A percentile compares a stretch with the other conserved stretches of the same genome.
These are phyloP conservation scores for Crypturellus undulatus DNA, from an alignment of 2,113 vertebrate genomes.

Conservation along the genomic window DNA sequence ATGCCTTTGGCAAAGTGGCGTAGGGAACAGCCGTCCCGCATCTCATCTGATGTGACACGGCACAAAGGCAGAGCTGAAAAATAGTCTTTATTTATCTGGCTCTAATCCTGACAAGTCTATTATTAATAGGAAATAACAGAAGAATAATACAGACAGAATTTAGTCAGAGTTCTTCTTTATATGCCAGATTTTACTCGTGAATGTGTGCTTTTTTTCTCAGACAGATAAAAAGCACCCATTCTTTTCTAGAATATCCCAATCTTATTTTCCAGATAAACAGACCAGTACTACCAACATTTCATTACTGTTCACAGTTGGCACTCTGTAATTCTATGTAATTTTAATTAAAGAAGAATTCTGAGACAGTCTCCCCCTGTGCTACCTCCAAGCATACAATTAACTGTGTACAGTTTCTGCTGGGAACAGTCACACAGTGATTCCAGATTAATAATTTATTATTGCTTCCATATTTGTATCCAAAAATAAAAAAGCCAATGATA, in stretches of 20 bases:
- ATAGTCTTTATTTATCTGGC: background rate
- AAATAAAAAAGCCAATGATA: constrained; percentile 7
- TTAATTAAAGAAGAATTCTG: constrained; percentile 88
- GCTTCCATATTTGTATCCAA: constrained; percentile 58
- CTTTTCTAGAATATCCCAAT: constrained; percentile 21
- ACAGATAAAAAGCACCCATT: background rate
- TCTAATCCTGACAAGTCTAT: constrained; percentile 8
- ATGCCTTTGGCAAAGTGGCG: background rate
- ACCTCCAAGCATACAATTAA: constrained; percentile 84
- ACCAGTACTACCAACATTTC: constrained; percentile 71
- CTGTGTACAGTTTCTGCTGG: constrained; percentile 80
- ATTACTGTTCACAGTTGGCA: constrained; percentile 82
- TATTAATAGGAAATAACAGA: background rate
- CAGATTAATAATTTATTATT: constrained; percentile 84
- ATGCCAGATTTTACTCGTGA: background rate
- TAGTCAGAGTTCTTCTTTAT: constrained; percentile 1
- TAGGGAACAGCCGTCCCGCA: background rate
- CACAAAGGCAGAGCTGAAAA: constrained; percentile 10
- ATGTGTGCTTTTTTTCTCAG: background rate
- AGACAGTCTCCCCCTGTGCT: constrained; percentile 80
- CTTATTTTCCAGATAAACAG: constrained; percentile 76
- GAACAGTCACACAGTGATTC: constrained; percentile 79
- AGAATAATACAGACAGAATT: background rate
- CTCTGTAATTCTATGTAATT: constrained; percentile 86
- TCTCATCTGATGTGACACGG: background rate